Conservation (phyloP, 2,797 vertebrate species). For the Oceanodroma leucorhoa region DNA sequence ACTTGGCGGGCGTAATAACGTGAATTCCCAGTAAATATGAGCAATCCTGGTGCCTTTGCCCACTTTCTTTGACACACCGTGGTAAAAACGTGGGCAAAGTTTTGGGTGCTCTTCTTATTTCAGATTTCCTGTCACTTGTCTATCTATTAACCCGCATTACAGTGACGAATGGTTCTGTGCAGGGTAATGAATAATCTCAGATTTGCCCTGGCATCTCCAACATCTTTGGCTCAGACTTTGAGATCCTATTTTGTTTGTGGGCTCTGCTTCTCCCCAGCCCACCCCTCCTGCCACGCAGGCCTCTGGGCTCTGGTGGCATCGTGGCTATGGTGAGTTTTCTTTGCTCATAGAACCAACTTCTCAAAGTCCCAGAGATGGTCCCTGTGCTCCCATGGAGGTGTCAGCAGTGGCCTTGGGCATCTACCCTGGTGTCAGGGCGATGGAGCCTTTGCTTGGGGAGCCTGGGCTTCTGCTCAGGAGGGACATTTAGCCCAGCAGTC, state of each 20-base stretch:
- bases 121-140: neutral
- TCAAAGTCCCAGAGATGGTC: neutral
- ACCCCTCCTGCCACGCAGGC: neutral
- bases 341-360: neutral
- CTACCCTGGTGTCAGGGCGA: rapidly evolving
- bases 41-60: neutral
- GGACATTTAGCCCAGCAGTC: rapidly evolving
- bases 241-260: neutral
- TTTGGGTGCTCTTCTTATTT: neutral
- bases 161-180: neutral
- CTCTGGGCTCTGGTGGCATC: neutral
- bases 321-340: rapidly evolving
- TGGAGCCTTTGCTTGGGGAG: neutral
- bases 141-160: rapidly evolving
- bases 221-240: neutral
- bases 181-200: neutral
- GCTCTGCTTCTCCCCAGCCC: neutral
- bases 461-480: neutral
- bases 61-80: neutral
- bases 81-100: neutral
- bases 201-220: neutral
- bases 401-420: neutral
- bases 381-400: neutral
- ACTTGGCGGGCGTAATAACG: neutral
- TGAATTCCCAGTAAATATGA: neutral